Evolutionary conservation across 2,888 invertebrate genomes (phyloP), one percentile per base, ranked within the genome.

Genomic region (Drosophila bunnanda): DNA sequence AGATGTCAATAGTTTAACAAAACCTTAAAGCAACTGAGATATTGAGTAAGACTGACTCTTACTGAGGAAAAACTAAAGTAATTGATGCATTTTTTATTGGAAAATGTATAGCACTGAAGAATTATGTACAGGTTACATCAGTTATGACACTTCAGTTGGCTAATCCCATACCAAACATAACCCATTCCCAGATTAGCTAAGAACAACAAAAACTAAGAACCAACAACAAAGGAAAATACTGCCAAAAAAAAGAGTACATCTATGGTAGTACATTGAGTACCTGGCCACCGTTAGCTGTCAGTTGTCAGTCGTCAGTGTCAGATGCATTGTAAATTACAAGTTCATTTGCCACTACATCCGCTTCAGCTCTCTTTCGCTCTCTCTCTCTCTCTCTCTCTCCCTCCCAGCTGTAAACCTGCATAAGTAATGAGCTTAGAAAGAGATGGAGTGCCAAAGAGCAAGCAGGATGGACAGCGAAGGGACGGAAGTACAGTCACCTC

Each of bases 281-380:
- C 61, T 56, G 60, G 48, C 55, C 69, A 65, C 68, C 56, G 67
- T 74, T 67, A 79, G 66, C 72, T 56, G 70, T 65, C 79, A 73
- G 75, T 76, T 84, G 89, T 87, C 89, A 87, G 89, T 84, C 84
- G 87, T 87, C 89, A 87, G 87, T 87, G 86, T 87, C 89, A 87
- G 82, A 89, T 81, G 79, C 86, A 79, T 71, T 82, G 85, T 69
- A 77, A 86, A 82, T 88, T 86, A 80, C 88, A 86, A 86, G 83
- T 86, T 86, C 88, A 86, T 88, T 86, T 83, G 74, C 70, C 72
- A 68, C 76, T 78, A 83, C 88, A 85, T 86, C 86, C 85, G 83
- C 75, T 76, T 61, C 72, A 60, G 61, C 25, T n/a, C 22, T 13
- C 13, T 41, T 20, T 41, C 41, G 13, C 22, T 3, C 46, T 28